These are phyloP conservation scores for Ceratosolen solmsi DNA, from an alignment of 1,140 invertebrate genomes.

Conservation along the genomic window DNA sequence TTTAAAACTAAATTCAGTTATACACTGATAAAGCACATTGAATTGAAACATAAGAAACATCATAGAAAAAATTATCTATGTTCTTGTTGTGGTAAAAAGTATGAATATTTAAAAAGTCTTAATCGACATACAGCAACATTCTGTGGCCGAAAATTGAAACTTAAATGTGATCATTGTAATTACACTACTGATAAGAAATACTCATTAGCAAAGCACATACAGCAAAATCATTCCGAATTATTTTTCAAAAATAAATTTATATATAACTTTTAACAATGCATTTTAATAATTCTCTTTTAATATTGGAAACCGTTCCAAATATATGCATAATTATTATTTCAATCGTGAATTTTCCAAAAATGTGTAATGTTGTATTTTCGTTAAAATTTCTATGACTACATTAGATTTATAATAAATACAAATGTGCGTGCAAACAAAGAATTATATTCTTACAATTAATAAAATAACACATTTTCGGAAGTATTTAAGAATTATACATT, in stretches of 20 bases:
- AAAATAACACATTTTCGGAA: too few relatives aligned
- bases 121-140: constrained; percentile 13
- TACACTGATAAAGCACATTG: constrained; percentile 5
- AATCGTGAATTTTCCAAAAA: too few relatives aligned
- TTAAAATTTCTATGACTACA: too few relatives aligned
- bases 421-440: too few relatives aligned
- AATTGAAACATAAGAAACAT: constrained; percentile 20
- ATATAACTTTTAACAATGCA: not conserved
- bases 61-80: constrained; percentile 4
- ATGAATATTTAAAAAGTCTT: not conserved
- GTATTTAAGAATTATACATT: too few relatives aligned
- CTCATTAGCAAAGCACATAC: constrained; percentile 27
- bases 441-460: too few relatives aligned
- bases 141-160: constrained; percentile 23
- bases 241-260: constrained; percentile 34
- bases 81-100: constrained; percentile 31
- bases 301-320: too few relatives aligned
- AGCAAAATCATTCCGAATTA: constrained; percentile 29
- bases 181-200: constrained; percentile 31
- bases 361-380: too few relatives aligned
- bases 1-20: constrained; percentile 24
- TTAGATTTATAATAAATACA: too few relatives aligned
- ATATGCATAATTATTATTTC: too few relatives aligned
- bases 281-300: not conserved
- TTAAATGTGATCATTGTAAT: constrained; percentile 42